A percentile compares a stretch with the other conserved stretches of the same genome.
phyloP scores from a whole-genome alignment of 2,113 vertebrate species.

The Hemichromis elongatus region DNA sequence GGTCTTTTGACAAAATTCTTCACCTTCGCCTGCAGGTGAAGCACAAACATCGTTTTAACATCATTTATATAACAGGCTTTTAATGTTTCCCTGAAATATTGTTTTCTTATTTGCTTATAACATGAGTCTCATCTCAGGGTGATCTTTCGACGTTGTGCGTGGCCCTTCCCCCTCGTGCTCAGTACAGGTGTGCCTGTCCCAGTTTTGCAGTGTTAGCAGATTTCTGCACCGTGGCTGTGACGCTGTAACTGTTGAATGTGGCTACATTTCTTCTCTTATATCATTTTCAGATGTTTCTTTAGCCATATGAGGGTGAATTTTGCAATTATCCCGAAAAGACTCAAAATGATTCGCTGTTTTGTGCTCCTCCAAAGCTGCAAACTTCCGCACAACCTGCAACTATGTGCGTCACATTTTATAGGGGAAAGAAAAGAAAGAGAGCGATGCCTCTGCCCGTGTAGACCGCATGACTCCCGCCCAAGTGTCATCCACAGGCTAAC shows the following conservation, averaged over 20 bases:
- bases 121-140: not conserved
- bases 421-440: not conserved
- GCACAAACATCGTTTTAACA: not conserved
- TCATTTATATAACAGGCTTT: not conserved
- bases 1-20: not conserved
- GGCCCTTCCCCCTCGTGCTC: not conserved
- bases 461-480: not conserved
- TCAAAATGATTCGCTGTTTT: not conserved
- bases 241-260: not conserved
- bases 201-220: conserved; percentile 20
- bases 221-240: not conserved
- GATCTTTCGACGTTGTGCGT: not conserved
- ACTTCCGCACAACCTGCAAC: conserved; percentile 41
- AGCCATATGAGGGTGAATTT: not conserved
- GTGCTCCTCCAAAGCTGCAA: conserved; percentile 19
- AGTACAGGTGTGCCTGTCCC: not conserved
- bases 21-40: not conserved
- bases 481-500: conserved; percentile 19
- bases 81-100: not conserved
- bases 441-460: not conserved
- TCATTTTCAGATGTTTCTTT: not conserved
- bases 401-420: conserved; percentile 38
- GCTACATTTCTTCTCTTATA: not conserved
- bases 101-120: not conserved
- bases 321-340: not conserved